Evolutionary conservation across 2,888 invertebrate species (phyloP), one percentile per base, ranked within the genome.

Genomic region (Eupithecia centaureata): DNA sequence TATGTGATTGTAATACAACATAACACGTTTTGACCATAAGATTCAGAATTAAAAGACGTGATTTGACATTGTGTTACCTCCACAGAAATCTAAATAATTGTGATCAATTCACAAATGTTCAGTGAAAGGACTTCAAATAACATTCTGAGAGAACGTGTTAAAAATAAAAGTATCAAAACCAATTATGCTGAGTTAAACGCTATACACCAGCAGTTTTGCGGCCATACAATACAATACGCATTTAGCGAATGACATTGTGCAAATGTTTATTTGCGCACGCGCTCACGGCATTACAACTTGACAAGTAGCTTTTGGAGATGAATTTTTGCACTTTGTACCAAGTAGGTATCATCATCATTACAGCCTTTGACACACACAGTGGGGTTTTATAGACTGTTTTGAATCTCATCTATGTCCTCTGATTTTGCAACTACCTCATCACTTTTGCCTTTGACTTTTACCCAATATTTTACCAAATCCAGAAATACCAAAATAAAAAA

Each of bases 191-290:
- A 25, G 7, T 38, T 27, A 4, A 22, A 35, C 38, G 42, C 68
- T 77, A 76, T 35, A 70, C 61, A 62, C 77, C 73, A 81, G 35
- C 59, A 63, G 51, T 81, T 80, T 81, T 81, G 79, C 80, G 76
- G 78, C 80, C 81, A 86, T 87, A 89, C 89, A 89, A 90, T 89
- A 85, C 84, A 89, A 90, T 89, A 84, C 84, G 83, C 85, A 87
- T 69, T 91, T 89, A 89, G 86, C 82, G 83, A 78, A 75, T 76
- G 76, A 83, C 82, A 83, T 87, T 90, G 89, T 86, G 83, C 86
- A 86, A 86, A 85, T 88, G 85, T 86, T 85, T 86, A 86, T 84
- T 84, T 86, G 85, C 85, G 83, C 86, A 52, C 58, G 71, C 86
- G 85, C 81, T 81, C 74, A 72, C 72, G 71, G 76, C 77, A 81